Evolutionary conservation across 64 coral and sea anemone genomes (phyloP).

Genomic region (Montipora efflorescens): DNA sequence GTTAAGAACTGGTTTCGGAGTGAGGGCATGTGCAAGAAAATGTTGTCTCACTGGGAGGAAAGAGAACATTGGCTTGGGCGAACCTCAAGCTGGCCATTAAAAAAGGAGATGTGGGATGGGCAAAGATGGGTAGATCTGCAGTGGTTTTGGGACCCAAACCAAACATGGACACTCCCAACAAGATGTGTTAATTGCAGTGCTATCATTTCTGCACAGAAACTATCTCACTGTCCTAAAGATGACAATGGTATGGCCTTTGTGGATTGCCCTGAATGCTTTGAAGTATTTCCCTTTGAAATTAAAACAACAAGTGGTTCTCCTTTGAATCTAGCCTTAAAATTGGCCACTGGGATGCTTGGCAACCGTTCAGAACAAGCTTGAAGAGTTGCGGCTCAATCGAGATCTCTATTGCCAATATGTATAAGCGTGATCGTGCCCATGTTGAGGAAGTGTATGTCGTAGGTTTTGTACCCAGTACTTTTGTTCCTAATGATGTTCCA

Average conservation of each 20-base stretch:
- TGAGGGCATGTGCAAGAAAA: conserved; percentile 65
- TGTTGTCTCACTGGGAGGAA: conserved; percentile 65
- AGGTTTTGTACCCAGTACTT: conserved; percentile 4
- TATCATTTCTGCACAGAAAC: not conserved
- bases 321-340: conserved; percentile 45
- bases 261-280: not conserved
- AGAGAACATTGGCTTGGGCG: conserved; percentile 63
- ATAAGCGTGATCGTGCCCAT: conserved; percentile 53
- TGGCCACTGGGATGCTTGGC: conserved; percentile 68
- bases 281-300: not conserved
- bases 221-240: conserved; percentile 8
- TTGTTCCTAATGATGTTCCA: not conserved
- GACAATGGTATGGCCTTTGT: not conserved
- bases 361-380: conserved; percentile 52
- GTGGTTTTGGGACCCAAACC: conserved; percentile 76
- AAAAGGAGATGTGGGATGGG: conserved; percentile 80
- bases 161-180: conserved; percentile 46
- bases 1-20: conserved; percentile 67
- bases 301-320: conserved; percentile 40
- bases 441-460: conserved; percentile 60
- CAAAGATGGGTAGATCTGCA: conserved; percentile 58
- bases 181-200: conserved; percentile 15
- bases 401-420: conserved; percentile 65
- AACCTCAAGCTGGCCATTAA: conserved; percentile 41
- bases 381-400: conserved; percentile 69